phyloP scores from a whole-genome alignment of 2,888 invertebrate genomes.

The Orthosia cruda region DNA sequence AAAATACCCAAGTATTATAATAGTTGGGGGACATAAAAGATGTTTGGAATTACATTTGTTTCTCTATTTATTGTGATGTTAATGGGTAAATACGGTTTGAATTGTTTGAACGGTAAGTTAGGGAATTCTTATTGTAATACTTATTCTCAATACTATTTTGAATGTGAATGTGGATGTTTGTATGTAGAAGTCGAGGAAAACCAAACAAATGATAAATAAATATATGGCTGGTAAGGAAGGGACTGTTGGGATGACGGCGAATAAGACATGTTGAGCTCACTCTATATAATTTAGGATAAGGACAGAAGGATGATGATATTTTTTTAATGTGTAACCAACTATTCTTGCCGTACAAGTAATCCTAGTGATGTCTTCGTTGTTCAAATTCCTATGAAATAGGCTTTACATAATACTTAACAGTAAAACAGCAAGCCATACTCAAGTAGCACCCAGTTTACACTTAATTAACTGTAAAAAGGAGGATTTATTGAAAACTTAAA shows the following conservation, averaged over 20 bases:
- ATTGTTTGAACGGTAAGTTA: not conserved
- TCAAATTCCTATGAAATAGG: slow-evolving; percentile 2
- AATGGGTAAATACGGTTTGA: slow-evolving; percentile 7
- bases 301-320: too few species aligned
- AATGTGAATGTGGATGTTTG: too few species aligned
- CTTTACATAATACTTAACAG: not conserved
- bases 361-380: not conserved
- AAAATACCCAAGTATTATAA: slow-evolving; percentile 61
- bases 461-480: slow-evolving; percentile 21
- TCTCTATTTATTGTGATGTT: slow-evolving; percentile 31
- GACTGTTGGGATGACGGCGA: too few species aligned
- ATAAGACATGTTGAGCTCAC: too few species aligned
- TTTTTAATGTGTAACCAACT: too few species aligned
- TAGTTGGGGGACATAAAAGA: slow-evolving; percentile 55
- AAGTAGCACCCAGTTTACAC: slow-evolving; percentile 34
- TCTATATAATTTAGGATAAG: too few species aligned
- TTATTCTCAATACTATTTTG: too few species aligned
- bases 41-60: slow-evolving; percentile 56
- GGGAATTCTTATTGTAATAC: not conserved
- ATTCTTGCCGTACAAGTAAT: not conserved
- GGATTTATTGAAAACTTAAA: slow-evolving; percentile 14
- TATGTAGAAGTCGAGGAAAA: too few species aligned
- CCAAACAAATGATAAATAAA: too few species aligned
- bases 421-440: slow-evolving; percentile 4
- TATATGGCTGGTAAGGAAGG: too few species aligned